These are phyloP conservation scores for Caenorhabditis japonica DNA, from an alignment of 2,888 invertebrate species.

Conservation along the genomic window DNA sequence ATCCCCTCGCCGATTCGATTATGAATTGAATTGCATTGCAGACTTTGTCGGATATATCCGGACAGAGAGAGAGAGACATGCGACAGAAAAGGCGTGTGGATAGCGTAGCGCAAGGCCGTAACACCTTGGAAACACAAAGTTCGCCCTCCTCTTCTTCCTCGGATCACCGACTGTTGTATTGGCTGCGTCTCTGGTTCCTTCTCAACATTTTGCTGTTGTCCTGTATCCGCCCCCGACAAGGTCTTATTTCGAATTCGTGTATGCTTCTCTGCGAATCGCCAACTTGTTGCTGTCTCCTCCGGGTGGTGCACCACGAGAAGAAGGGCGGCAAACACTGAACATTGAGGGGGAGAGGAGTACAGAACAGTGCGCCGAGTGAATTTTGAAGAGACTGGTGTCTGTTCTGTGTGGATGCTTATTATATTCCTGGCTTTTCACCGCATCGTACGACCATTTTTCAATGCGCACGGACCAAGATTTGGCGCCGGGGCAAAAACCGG, in stretches of 20 bases:
- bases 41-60: conserved; percentile 27
- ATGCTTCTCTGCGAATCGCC: conserved; percentile 43
- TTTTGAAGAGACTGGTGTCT: conserved; percentile 34
- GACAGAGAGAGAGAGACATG: conserved; percentile 11
- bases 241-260: conserved; percentile 2
- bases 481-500: conserved; percentile 20
- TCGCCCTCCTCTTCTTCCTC: conserved; percentile 12
- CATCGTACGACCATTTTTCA: neutral
- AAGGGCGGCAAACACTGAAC: conserved; percentile 51
- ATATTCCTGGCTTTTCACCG: conserved; percentile 3
- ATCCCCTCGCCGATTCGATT: conserved; percentile 32
- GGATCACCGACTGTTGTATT: conserved; percentile 28
- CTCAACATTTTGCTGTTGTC: conserved; percentile 23
- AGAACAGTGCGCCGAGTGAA: conserved; percentile 43
- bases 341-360: conserved; percentile 25
- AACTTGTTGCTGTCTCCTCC: conserved; percentile 43
- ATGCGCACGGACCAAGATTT: conserved; percentile 38
- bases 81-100: conserved; percentile 35
- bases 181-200: conserved; percentile 26
- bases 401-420: conserved; percentile 49
- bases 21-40: conserved; percentile 31
- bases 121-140: conserved; percentile 31
- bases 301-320: conserved; percentile 43
- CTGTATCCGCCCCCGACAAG: conserved; percentile 15
- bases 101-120: conserved; percentile 48